Evolutionary conservation across 2,797 vertebrate species (phyloP).

Genomic region (Argya squamiceps): DNA sequence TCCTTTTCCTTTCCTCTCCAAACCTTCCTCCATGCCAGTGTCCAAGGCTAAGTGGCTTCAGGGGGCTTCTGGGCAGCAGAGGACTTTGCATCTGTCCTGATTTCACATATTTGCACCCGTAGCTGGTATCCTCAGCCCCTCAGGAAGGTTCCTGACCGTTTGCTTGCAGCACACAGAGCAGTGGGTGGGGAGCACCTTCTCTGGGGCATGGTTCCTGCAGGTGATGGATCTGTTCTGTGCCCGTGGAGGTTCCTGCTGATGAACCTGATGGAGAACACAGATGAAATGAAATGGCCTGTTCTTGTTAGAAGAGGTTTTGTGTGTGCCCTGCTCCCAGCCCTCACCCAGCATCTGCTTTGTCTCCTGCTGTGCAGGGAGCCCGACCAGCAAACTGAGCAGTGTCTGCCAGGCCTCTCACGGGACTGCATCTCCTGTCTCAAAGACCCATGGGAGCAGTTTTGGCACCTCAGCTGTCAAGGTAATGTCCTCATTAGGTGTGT

Average conservation of each 20-base stretch:
- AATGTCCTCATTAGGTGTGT: slow-evolving; percentile 27
- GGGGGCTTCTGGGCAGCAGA: neutral
- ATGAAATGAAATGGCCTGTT: neutral
- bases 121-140: neutral
- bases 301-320: neutral
- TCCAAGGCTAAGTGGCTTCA: neutral
- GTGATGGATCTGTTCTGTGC: neutral
- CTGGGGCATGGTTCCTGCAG: neutral
- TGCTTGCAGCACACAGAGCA: neutral
- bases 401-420: slow-evolving; percentile 81
- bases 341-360: slow-evolving; percentile 50
- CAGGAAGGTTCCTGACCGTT: neutral
- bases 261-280: neutral
- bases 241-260: neutral
- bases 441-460: slow-evolving; percentile 90
- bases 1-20: neutral
- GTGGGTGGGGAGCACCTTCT: neutral
- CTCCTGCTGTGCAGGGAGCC: slow-evolving; percentile 81
- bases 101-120: neutral
- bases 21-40: neutral
- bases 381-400: slow-evolving; percentile 84
- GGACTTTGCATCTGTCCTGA: neutral
- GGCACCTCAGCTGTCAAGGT: slow-evolving; percentile 93
- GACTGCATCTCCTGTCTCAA: slow-evolving; percentile 89
- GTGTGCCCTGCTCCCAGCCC: neutral